Percentiles rank a stretch among this genome's conserved stretches.
Conservation (phyloP, 1,140 invertebrate genomes). For the Apocrypta bakeri region DNA sequence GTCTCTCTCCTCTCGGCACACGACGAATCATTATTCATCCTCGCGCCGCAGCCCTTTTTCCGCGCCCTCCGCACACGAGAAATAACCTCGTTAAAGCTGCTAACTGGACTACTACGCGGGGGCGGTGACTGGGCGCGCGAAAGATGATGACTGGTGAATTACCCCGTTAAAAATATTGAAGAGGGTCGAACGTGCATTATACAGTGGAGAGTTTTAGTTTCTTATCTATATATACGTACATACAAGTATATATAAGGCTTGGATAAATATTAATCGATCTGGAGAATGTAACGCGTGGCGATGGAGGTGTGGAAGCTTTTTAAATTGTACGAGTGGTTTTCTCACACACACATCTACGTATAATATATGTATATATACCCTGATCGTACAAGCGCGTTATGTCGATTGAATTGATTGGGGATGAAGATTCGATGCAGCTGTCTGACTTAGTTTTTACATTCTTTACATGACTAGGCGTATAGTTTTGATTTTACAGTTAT, state of each 20-base stretch:
- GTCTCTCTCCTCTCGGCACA: conserved; percentile 52
- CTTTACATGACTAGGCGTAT: no score
- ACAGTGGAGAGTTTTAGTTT: background rate
- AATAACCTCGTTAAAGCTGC: conserved; percentile 66
- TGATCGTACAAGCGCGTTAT: background rate
- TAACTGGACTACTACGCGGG: conserved; percentile 54
- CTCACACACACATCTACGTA: background rate
- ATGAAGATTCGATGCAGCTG: background rate
- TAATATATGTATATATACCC: no score
- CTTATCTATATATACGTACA: background rate
- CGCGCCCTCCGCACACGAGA: conserved; percentile 57
- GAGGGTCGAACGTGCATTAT: background rate
- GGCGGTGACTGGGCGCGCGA: conserved; percentile 36
- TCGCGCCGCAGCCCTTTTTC: conserved; percentile 56
- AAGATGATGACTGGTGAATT: conserved; percentile 41
- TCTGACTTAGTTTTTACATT: background rate
- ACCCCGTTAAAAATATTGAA: conserved; percentile 17
- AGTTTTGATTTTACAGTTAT: no score
- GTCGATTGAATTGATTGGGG: background rate
- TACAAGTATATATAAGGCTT: background rate
- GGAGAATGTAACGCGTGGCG: background rate
- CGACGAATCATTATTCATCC: conserved; percentile 75
- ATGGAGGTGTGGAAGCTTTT: background rate
- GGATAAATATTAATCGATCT: conserved; percentile 43
- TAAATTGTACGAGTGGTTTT: background rate